Conservation (phyloP, 92 coral and sea anemone genomes). For the Bergia sp. region DNA sequence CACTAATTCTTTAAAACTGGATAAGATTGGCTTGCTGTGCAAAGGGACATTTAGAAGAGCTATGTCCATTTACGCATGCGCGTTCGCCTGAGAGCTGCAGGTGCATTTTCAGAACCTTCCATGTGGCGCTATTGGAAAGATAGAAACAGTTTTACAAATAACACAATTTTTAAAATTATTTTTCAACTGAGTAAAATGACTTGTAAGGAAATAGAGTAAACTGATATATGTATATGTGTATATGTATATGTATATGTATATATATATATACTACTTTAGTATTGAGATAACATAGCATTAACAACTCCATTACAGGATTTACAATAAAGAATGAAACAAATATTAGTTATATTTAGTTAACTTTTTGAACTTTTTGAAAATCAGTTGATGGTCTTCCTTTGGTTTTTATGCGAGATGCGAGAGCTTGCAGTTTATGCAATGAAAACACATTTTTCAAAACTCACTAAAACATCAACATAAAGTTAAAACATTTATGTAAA, state of each 20-base stretch:
- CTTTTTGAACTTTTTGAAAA: neutral
- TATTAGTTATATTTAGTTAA: neutral
- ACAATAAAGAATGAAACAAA: neutral
- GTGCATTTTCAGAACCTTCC: slow-evolving; percentile 8
- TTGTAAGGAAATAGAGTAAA: neutral
- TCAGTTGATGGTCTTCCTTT: neutral
- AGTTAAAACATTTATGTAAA: slow-evolving; percentile 14
- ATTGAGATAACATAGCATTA: neutral
- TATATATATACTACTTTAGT: neutral
- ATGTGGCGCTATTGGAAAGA: neutral
- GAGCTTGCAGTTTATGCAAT: neutral
- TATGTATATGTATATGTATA: neutral
- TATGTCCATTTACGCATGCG: slow-evolving; percentile 11
- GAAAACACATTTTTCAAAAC: neutral
- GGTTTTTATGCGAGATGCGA: neutral
- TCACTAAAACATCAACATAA: neutral
- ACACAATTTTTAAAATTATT: neutral
- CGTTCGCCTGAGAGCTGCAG: neutral
- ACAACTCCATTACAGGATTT: neutral
- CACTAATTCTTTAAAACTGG: neutral
- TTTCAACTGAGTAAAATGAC: neutral
- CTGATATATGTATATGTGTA: neutral
- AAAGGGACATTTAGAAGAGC: neutral
- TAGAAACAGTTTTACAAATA: neutral
- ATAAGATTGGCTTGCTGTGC: slow-evolving; percentile 29